These are phyloP conservation scores for Mungos mungo DNA, from an alignment of 2,113 vertebrate species.

Conservation along the genomic window DNA sequence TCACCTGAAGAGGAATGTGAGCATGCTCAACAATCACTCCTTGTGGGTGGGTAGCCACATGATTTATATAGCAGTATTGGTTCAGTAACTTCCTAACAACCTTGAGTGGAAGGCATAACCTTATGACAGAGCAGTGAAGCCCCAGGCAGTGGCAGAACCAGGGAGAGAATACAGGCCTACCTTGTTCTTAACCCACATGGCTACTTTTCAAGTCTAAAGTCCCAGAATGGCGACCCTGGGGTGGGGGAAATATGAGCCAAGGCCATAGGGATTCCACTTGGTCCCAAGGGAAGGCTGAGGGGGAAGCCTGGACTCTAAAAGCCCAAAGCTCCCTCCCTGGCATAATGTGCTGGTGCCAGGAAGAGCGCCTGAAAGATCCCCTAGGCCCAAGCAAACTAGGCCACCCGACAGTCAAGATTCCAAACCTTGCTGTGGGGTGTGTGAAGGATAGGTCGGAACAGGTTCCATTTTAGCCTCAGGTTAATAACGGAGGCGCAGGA, in stretches of 20 bases:
- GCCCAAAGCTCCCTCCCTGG: not conserved
- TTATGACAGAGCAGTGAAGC: not conserved
- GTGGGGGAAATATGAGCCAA: not conserved
- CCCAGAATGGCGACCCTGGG: not conserved
- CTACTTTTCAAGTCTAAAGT: not conserved
- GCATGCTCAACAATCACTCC: not conserved
- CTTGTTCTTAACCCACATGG: not conserved
- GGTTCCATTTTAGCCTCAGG: not conserved
- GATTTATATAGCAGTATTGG: not conserved
- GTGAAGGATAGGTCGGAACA: not conserved
- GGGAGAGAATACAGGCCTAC: not conserved
- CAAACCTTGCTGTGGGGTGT: not conserved
- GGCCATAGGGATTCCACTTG: not conserved
- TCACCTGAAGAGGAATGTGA: not conserved
- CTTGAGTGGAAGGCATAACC: not conserved
- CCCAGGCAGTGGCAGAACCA: not conserved
- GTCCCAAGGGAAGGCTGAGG: not conserved
- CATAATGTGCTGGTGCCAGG: not conserved
- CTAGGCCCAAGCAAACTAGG: constrained; percentile 10
- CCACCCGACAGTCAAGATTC: not conserved
- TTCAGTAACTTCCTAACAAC: not conserved
- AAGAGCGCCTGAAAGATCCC: not conserved
- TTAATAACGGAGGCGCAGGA: not conserved
- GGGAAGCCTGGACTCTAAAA: not conserved
- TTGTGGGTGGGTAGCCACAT: not conserved